Conservation (phyloP, 1,140 invertebrate genomes). For the Frieseomelitta varia region DNA sequence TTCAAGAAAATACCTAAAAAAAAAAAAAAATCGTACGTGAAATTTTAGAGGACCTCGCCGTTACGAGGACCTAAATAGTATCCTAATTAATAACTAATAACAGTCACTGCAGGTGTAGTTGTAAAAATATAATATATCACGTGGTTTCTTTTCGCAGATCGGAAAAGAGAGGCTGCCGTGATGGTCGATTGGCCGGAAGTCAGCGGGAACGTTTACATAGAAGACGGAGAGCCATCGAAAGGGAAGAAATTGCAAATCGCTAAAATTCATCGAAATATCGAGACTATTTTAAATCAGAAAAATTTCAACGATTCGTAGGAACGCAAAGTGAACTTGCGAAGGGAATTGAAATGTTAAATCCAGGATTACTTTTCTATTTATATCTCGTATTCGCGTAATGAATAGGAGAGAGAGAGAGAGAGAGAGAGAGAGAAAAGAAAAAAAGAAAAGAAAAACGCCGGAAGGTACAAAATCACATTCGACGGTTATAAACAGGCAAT, state of each 20-base stretch:
- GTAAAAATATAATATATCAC: not conserved
- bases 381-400: not conserved
- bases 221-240: constrained; percentile 71
- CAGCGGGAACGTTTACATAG: constrained; percentile 77
- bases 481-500: constrained; percentile 7
- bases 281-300: constrained; percentile 75
- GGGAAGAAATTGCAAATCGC: constrained; percentile 69
- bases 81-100: no score
- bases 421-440: no score
- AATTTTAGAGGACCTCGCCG: no score
- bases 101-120: no score
- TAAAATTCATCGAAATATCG: constrained; percentile 76
- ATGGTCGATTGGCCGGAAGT: constrained; percentile 73
- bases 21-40: no score
- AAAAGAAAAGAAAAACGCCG: not conserved
- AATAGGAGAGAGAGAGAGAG: no score
- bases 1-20: no score
- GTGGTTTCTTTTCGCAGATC: constrained; percentile 65
- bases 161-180: constrained; percentile 72
- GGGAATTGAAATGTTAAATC: not conserved
- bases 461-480: constrained; percentile 28
- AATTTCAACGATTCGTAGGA: constrained; percentile 26
- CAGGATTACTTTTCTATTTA: constrained; percentile 16
- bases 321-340: no score
- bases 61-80: no score